Evolutionary conservation across 2,113 vertebrate species (phyloP), one percentile per base, ranked within the genome.

Genomic region (Bungarus multicinctus): DNA sequence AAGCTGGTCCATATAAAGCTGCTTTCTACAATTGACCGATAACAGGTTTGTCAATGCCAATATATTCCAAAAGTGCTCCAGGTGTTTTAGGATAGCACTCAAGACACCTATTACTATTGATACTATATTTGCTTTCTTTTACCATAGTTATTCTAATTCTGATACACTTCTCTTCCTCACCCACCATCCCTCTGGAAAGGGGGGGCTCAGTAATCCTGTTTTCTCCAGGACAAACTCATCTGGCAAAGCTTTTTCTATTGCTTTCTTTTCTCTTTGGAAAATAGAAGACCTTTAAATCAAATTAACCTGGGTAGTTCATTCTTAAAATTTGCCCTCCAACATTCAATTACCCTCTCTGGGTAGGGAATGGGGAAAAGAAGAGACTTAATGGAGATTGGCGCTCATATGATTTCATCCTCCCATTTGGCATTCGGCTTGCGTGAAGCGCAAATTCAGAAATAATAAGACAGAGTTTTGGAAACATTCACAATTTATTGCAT

Each of bases 401-500:
- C 20, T n/a, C 5, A 16, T 45, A 54, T 27, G 8, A 30, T 57
- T 92, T 45, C 52, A 81, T 92, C 34, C 54, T 30, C 16, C n/a
- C 5, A 27, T 18, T 81, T 55, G 23, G 34, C 34, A n/a, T 12
- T 57, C 16, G 52, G 16, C n/a, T 18, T 12, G 14, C 16, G 18
- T 50, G 64, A 92, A 89, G 87, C 64, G 87, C 39, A 85, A 11
- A 92, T 81, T 92, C 60, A 85, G 92, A 89, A 92, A 50, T 27
- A 92, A 92, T 89, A 54, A 92, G 88, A 22, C 16, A 34, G 69
- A 52, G 89, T 30, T 27, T n/a, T 50, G 81, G 87, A 89, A 55
- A 20, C 45, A 2, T 85, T 89, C 43, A 89, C 27, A 89, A n/a
- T 89, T 85, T 55, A 85, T 22, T 58, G 54, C 30, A 89, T 12